A percentile compares a stretch with the other conserved stretches of the same genome.
These are phyloP conservation scores for Drosophila ogumai DNA, from an alignment of 1,140 invertebrate genomes.

Conservation along the genomic window DNA sequence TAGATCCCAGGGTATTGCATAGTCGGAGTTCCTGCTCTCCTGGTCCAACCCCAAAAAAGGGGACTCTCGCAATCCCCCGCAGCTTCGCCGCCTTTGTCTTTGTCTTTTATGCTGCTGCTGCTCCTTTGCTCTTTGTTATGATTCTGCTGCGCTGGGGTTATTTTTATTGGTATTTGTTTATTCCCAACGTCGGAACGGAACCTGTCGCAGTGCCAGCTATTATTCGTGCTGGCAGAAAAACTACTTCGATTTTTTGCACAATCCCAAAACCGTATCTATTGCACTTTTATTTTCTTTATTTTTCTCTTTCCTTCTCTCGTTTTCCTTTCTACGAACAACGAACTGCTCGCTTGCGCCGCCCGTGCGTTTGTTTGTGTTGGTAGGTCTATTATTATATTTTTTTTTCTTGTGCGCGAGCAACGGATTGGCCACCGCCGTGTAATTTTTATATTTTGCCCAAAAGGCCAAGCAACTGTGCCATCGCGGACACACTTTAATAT, in stretches of 20 bases:
- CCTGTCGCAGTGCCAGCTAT: conserved; percentile 33
- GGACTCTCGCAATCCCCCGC: conserved; percentile 4
- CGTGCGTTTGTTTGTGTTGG: conserved; percentile 54
- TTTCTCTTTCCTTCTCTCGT: conserved; percentile 15
- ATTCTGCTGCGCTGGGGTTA: conserved; percentile 37
- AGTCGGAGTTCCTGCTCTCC: conserved; percentile 31
- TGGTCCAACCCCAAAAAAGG: conserved; percentile 15
- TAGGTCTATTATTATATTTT: conserved; percentile 71
- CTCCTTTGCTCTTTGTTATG: conserved; percentile 39
- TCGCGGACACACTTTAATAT: conserved; percentile 6
- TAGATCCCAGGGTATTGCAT: conserved; percentile 27
- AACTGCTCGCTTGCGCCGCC: conserved; percentile 21
- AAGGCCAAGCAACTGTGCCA: conserved; percentile 1
- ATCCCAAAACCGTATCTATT: conserved; percentile 57
- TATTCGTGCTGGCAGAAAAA: conserved; percentile 57
- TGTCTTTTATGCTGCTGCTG: conserved; percentile 33
- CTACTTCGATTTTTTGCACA: conserved; percentile 69
- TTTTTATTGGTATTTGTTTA: conserved; percentile 59
- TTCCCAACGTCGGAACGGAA: conserved; percentile 65
- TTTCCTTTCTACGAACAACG: conserved; percentile 38
- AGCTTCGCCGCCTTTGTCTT: conserved; percentile 18
- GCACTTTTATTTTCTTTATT: conserved; percentile 64
- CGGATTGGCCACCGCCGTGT: conserved; percentile 9
- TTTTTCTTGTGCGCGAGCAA: conserved; percentile 43
- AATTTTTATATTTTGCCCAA: conserved; percentile 15